Evolutionary conservation across 2,797 vertebrate species (phyloP).

Genomic region (Tolypeutes matacus): DNA sequence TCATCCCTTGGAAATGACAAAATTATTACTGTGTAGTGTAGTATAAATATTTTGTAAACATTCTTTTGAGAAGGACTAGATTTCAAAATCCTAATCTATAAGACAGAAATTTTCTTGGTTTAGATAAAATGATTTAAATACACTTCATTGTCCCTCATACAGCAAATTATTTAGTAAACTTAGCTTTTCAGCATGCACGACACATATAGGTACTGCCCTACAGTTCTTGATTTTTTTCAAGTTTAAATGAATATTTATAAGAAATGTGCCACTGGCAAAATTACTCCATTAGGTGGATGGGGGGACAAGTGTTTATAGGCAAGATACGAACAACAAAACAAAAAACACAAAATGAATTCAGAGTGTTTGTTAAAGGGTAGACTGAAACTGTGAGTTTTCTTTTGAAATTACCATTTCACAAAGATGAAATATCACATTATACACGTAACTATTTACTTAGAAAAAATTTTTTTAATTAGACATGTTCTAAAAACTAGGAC

Average conservation of each 20-base stretch:
- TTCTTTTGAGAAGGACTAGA: conserved; percentile 9
- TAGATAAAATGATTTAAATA: not conserved
- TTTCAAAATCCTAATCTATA: conserved; percentile 22
- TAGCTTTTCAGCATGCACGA: conserved; percentile 27
- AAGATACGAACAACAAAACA: conserved; percentile 50
- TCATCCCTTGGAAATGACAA: not conserved
- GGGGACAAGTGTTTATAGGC: not conserved
- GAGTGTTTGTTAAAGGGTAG: not conserved
- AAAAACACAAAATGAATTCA: conserved; percentile 16
- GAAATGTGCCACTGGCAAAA: conserved; percentile 33
- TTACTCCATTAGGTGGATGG: not conserved
- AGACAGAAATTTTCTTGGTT: not conserved
- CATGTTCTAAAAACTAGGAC: not conserved
- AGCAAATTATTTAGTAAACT: not conserved
- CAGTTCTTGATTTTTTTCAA: not conserved
- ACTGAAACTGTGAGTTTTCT: not conserved
- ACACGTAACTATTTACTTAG: not conserved
- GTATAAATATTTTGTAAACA: not conserved
- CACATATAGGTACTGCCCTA: not conserved
- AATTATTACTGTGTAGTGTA: not conserved
- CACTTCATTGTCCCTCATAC: not conserved
- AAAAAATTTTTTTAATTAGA: not conserved
- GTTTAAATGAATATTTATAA: conserved; percentile 4
- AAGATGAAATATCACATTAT: conserved; percentile 20
- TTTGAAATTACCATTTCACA: not conserved